phyloP scores from a whole-genome alignment of 2,888 invertebrate genomes.

The Limnephilus marmoratus region DNA sequence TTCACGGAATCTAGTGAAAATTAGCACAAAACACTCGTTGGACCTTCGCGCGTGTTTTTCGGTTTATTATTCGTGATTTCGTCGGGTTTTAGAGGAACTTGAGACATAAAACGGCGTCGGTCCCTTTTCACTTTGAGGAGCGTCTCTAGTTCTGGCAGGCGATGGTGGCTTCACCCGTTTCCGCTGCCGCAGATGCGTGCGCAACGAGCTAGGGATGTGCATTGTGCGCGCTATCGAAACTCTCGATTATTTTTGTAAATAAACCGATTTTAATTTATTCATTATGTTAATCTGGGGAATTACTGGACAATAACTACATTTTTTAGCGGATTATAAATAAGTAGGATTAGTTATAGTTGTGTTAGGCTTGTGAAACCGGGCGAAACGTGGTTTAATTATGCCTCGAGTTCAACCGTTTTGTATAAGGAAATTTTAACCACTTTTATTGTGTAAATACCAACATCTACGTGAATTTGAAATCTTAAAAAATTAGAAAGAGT shows the following conservation, averaged over 20 bases:
- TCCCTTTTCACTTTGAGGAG: slow-evolving; percentile 52
- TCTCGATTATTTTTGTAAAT: not conserved
- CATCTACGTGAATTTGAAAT: no score
- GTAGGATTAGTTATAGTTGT: no score
- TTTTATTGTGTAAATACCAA: no score
- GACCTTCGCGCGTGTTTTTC: not conserved
- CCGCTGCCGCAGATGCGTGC: slow-evolving; percentile 56
- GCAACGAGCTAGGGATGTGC: slow-evolving; percentile 20
- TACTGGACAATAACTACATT: no score
- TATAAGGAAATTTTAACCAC: no score
- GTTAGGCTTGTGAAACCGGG: no score
- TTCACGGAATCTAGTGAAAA: not conserved
- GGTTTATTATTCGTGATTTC: not conserved
- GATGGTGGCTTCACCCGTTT: slow-evolving; percentile 57
- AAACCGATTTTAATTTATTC: no score
- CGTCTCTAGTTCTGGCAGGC: slow-evolving; percentile 47
- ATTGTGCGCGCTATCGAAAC: not conserved
- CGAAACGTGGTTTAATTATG: no score
- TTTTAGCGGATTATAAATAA: no score
- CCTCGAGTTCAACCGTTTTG: no score
- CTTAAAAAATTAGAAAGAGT: no score
- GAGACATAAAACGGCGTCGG: slow-evolving; percentile 54
- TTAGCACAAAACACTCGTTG: slow-evolving; percentile 2
- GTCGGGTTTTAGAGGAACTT: not conserved
- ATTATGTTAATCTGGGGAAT: no score